Evolutionary conservation across 2,113 vertebrate species (phyloP), one percentile per base, ranked within the genome.

Genomic region (Cyprinus carpio): DNA sequence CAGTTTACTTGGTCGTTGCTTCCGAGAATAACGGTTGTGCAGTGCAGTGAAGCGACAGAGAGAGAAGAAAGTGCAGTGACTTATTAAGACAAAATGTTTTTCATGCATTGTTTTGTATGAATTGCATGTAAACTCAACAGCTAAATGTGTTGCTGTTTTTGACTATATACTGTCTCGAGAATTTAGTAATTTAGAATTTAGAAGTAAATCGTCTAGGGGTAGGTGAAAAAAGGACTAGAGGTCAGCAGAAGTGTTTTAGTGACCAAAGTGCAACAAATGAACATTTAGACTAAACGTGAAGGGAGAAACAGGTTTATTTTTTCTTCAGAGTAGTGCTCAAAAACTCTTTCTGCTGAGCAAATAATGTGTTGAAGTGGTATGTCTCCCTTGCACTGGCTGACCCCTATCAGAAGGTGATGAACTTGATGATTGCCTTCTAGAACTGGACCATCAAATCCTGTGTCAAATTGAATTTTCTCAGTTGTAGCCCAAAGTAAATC

Each of bases 391-490:
- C 29, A 37, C 51, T 37, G 18, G 23, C 75, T 77, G 75, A 77
- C 76, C 76, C 76, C 56, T 60, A 40, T 60, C 31, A 60, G 20
- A 23, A 79, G 54, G 54, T 79, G 56, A 43, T 62, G 31, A 60
- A 62, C 54, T 60, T 62, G 56, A 79, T 79, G 56, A 79, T 79
- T 60, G 76, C 76, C 34, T 60, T 25, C 15, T 16, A 40, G 29
- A 60, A 40, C 51, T 58, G 29, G 6, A 78, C 31, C 51, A 60
- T 25, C 54, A 78, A 78, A 78, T 60, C 31, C 54, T 58, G 29
- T 1, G 4, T 37, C 54, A 79, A 37, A 79, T 60, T 62, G 54
- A 79, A 79, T 40, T 25, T 78, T 7, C 58, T 46, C 77, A 46
- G 37, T 18, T 46, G 56, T 62, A 43, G n/a, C 6, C 12, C 20